These are phyloP conservation scores for Phylloscopus trochilus DNA, from an alignment of 2,113 vertebrate species.

Conservation along the genomic window DNA sequence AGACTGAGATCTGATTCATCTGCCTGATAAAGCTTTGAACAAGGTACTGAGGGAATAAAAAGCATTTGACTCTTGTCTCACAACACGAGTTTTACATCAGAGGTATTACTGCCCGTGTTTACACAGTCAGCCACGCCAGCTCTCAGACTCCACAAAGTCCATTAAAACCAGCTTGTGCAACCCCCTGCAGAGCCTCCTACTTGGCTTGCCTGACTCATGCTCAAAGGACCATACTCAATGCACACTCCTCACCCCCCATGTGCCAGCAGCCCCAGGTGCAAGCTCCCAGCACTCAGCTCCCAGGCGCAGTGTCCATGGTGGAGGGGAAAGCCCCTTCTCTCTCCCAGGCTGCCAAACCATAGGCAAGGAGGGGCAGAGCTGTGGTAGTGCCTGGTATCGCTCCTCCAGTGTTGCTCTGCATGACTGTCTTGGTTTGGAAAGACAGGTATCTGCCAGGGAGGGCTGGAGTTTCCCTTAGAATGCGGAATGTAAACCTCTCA, in stretches of 20 bases:
- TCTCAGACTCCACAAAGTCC: background rate
- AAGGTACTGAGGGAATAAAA: background rate
- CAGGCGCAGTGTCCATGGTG: accelerated
- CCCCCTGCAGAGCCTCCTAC: background rate
- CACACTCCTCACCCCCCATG: accelerated
- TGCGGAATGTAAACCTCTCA: no score
- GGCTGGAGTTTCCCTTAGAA: no score
- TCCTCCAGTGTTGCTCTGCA: background rate
- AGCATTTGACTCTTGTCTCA: constrained; percentile 5
- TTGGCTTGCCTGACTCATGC: accelerated
- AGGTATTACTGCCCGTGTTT: constrained; percentile 22
- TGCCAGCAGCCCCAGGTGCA: background rate
- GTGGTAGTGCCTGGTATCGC: background rate
- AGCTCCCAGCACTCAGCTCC: background rate
- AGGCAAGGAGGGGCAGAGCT: accelerated
- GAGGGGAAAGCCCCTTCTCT: background rate
- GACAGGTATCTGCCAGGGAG: no score
- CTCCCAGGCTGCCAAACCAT: background rate
- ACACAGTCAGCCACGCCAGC: background rate
- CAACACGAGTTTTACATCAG: background rate
- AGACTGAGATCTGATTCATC: background rate
- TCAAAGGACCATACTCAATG: accelerated
- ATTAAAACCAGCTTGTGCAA: constrained; percentile 14
- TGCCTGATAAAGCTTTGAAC: constrained; percentile 42
- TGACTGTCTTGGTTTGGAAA: no score